Percentiles rank a stretch among this genome's conserved stretches.
phyloP scores from a whole-genome alignment of 2,797 vertebrate genomes.

The Takifugu ocellatus region DNA sequence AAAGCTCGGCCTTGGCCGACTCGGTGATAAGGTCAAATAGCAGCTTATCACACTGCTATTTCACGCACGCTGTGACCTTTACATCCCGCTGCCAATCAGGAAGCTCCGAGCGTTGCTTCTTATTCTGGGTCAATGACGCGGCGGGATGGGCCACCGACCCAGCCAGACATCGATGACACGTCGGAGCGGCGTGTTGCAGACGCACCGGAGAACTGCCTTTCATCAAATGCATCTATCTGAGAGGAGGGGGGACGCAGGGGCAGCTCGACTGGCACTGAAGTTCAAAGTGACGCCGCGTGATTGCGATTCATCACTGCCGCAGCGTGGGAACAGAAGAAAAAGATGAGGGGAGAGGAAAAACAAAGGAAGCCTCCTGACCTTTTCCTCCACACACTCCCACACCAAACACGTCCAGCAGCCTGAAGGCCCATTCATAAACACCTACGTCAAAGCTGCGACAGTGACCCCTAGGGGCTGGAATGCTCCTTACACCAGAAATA shows the following conservation, averaged over 20 bases:
- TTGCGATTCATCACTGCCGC: constrained; percentile 44
- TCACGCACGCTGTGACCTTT: constrained; percentile 42
- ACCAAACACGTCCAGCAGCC: not conserved
- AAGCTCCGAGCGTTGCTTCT: not conserved
- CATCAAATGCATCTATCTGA: constrained; percentile 58
- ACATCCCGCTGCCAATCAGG: constrained; percentile 26
- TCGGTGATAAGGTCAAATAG: constrained; percentile 43
- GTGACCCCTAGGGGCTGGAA: not conserved
- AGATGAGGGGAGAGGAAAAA: constrained; percentile 32
- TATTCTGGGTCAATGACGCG: not conserved
- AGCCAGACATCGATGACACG: constrained; percentile 45
- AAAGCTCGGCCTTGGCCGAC: constrained; percentile 26
- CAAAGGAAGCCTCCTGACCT: constrained; percentile 64
- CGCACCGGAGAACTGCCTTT: constrained; percentile 41
- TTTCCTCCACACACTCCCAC: constrained; percentile 16
- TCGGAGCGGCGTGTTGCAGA: constrained; percentile 46
- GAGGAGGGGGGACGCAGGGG: constrained; percentile 12
- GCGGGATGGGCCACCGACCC: not conserved
- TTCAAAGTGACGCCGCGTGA: constrained; percentile 60
- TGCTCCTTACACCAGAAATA: not conserved
- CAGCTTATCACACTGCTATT: constrained; percentile 30
- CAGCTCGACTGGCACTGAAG: constrained; percentile 13
- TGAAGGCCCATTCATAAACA: constrained; percentile 30
- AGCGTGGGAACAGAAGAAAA: constrained; percentile 41
- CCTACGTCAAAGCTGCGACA: not conserved